Base-by-base conservation (phyloP, 1,140 invertebrate species). In the Trichonephila clavata region DNA sequence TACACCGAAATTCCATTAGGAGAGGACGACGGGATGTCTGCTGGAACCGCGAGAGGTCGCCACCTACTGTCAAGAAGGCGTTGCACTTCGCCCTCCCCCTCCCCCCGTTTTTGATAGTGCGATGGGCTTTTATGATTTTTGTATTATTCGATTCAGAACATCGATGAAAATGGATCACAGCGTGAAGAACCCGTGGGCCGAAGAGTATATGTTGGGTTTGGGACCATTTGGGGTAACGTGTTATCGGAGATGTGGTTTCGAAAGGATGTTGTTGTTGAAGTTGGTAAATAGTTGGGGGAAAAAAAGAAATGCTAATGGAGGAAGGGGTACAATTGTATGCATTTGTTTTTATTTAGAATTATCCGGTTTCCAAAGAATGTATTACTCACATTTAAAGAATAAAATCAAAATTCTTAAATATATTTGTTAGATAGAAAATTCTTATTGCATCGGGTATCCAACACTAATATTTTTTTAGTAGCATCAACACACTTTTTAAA, bases 1-100 rank as follows among this genome's bases (percentile, higher is more conserved):
- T 87, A 93, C 92, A 93, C 65, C 84, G 86, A 93, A 93, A 93
- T 93, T 93, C 92, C 92, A 93, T 93, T 93, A 93, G 92, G 86
- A 57, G 20, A 14, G 43, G 84, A 27, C 83, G 16, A 57, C 92
- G 86, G 92, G 92, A 92, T 88, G 92, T 80, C 92, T 86, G 63
- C 39, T 21, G 16, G n/a, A 92, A 61, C 91, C 91, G 86, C 86
- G 24, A 93, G 92, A 93, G 92, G 92, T 87, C 92, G 92, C 92
- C 92, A 88, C 92, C 84, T 87, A 88, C 92, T 43, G 92, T 27
- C 60, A 24, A 32, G 27, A 87, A 59, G 61, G 86, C 43, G 18
- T 43, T 50, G 50, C 50, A 50, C 50, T 50, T 50, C 50, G 50
- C 5, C 50, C 32, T 16, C 21, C 83, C 18, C 21, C 57, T 71